Conservation (phyloP, 2,113 vertebrate species). For the Pungitius pungitius region DNA sequence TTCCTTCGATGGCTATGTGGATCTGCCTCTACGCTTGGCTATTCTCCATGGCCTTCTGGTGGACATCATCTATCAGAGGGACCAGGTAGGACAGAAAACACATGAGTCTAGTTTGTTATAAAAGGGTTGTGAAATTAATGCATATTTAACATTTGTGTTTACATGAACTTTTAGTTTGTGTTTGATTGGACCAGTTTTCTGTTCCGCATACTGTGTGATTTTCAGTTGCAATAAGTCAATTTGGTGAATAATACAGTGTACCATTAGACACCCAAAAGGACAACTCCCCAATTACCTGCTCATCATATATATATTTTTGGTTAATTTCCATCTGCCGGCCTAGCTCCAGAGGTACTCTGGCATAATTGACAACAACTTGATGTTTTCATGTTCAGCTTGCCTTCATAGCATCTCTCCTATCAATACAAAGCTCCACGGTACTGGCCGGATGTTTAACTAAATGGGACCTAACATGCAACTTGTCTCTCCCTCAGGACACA, state of each 20-base stretch:
- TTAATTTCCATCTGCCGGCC: constrained; percentile 2
- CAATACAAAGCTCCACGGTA: background rate
- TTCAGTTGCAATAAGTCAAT: background rate
- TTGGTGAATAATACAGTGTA: background rate
- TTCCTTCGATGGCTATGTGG: constrained; percentile 87
- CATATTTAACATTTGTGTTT: background rate
- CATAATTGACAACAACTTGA: background rate
- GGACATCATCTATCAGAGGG: constrained; percentile 84
- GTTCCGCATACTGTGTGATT: background rate
- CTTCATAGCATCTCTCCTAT: background rate
- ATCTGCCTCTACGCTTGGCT: constrained; percentile 90
- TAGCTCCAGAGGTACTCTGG: background rate
- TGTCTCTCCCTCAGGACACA: constrained; percentile 77
- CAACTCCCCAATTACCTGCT: background rate
- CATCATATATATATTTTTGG: background rate
- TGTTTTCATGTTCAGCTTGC: background rate
- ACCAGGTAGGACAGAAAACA: constrained; percentile 81
- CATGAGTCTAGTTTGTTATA: background rate
- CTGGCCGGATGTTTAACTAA: background rate
- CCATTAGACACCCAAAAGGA: background rate
- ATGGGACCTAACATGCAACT: constrained; percentile 11
- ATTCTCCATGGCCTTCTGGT: constrained; percentile 91
- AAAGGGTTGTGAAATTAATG: background rate
- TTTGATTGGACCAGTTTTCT: background rate
- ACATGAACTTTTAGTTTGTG: background rate